phyloP scores from a whole-genome alignment of 1,140 invertebrate genomes.

The Alviniconcha marisindica region DNA sequence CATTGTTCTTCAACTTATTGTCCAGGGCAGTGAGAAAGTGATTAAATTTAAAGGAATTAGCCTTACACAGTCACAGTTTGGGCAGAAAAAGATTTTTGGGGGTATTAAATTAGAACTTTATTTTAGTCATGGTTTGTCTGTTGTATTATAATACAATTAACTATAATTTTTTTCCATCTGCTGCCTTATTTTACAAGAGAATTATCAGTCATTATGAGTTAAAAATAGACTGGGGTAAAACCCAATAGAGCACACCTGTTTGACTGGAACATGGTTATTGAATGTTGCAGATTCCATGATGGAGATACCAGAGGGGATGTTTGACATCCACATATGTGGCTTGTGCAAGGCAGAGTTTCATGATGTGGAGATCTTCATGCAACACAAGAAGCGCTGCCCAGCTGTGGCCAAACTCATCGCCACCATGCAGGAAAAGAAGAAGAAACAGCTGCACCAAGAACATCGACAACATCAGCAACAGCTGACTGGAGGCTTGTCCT shows the following conservation, averaged over 20 bases:
- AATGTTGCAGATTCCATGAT: neutral
- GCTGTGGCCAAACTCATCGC: conserved; percentile 22
- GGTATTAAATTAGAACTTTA: too few relatives aligned
- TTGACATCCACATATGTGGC: conserved; percentile 73
- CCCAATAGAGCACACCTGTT: neutral
- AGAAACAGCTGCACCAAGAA: neutral
- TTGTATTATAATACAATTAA: neutral
- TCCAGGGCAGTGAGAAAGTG: too few relatives aligned
- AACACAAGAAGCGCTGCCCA: conserved; percentile 64
- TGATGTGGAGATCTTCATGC: conserved; percentile 66
- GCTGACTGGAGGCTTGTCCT: neutral
- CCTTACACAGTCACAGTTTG: too few relatives aligned
- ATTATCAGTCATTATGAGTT: too few relatives aligned
- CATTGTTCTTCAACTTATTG: too few relatives aligned
- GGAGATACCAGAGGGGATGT: neutral
- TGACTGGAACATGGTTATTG: neutral
- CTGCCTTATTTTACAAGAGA: neutral
- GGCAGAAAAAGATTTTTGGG: too few relatives aligned
- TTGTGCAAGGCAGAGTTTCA: conserved; percentile 66
- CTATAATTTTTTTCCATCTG: neutral
- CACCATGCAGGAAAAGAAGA: neutral
- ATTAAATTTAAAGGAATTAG: too few relatives aligned
- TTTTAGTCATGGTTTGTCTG: neutral
- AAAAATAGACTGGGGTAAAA: too few relatives aligned
- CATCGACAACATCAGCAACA: neutral